A percentile compares a stretch with the other conserved stretches of the same genome.
phyloP scores from a whole-genome alignment of 2,113 vertebrate species.

The Stigmatopora argus region DNA sequence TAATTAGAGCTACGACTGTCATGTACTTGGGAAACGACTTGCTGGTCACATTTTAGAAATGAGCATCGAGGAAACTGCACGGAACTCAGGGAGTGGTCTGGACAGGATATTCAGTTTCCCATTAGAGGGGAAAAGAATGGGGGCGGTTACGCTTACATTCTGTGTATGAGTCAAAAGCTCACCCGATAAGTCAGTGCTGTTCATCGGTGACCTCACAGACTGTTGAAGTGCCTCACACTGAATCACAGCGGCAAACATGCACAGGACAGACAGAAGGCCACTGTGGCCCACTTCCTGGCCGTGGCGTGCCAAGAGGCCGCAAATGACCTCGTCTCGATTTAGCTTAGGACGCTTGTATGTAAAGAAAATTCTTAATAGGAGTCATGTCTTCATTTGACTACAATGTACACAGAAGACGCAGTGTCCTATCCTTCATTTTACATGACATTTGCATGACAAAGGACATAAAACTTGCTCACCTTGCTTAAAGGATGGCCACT shows the following conservation, averaged over 20 bases:
- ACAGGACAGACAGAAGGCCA: slow-evolving; percentile 22
- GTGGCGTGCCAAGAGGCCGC: slow-evolving; percentile 29
- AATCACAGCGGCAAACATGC: slow-evolving; percentile 49
- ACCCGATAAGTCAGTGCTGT: slow-evolving; percentile 28
- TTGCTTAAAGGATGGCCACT: not conserved
- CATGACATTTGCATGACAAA: not conserved
- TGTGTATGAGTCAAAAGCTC: slow-evolving; percentile 50
- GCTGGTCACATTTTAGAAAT: not conserved
- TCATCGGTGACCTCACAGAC: slow-evolving; percentile 40
- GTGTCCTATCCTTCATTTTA: not conserved
- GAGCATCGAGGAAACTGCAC: slow-evolving; percentile 45
- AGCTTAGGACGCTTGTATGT: not conserved
- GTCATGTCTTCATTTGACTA: not conserved
- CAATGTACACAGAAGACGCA: not conserved
- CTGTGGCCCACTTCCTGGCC: slow-evolving; percentile 32
- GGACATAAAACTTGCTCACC: not conserved
- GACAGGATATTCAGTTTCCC: slow-evolving; percentile 57
- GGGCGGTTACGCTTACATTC: slow-evolving; percentile 28
- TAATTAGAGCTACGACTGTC: not conserved
- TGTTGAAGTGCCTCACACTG: slow-evolving; percentile 50
- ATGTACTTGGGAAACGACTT: not conserved
- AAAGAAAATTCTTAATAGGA: not conserved
- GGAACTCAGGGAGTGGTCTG: slow-evolving; percentile 47
- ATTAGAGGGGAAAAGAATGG: slow-evolving; percentile 17
- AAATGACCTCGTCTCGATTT: slow-evolving; percentile 22